Base-by-base conservation (phyloP, 2,113 vertebrate genomes). In the Muntiacus reevesi region DNA sequence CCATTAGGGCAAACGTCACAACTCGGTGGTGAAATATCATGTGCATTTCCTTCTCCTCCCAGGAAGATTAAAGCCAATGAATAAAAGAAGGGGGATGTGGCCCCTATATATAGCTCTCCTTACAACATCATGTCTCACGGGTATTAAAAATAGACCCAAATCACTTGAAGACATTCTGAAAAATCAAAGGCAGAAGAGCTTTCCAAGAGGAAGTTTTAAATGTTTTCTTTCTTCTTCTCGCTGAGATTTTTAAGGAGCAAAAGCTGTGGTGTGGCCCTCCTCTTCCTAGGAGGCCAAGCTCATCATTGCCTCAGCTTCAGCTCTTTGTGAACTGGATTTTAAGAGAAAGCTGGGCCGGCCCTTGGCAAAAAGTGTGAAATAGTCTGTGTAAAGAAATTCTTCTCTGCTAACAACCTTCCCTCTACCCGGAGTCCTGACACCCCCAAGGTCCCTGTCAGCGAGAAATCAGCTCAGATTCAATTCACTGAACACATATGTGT, bases 111-210 rank as follows among this genome's bases (percentile, higher is more conserved):
- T 67, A 98, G 98, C 98, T 28, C 94, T 60, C 64, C 88, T 96
- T 83, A 82, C 21, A 96, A 97, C 97, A 97, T 97, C 94, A 98
- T 94, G 95, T 98, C 95, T 98, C 89, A 98, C 54, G 97, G 91
- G 52, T 95, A 96, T 96, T 96, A 93, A 97, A 98, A 98, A 96
- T 94, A 98, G 81, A 97, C 91, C 96, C 98, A 98, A 98, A 97
- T 97, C 95, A 98, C 74, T 96, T 97, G 93, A 96, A 98, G 98
- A 98, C 94, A 78, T 87, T 96, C 91, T 40, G 47, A 90, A 83
- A 98, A 98, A 96, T 55, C 89, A 91, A 96, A 97, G 93, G 91
- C 81, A 40, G 96, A 82, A 97, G 88, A 82, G 67, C 90, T 96
- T 96, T 97, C 97, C 96, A 96, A 98, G 97, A 81, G 40, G 55